These are phyloP conservation scores for Saccopteryx bilineata DNA, from an alignment of 2,113 vertebrate genomes.

Conservation along the genomic window DNA sequence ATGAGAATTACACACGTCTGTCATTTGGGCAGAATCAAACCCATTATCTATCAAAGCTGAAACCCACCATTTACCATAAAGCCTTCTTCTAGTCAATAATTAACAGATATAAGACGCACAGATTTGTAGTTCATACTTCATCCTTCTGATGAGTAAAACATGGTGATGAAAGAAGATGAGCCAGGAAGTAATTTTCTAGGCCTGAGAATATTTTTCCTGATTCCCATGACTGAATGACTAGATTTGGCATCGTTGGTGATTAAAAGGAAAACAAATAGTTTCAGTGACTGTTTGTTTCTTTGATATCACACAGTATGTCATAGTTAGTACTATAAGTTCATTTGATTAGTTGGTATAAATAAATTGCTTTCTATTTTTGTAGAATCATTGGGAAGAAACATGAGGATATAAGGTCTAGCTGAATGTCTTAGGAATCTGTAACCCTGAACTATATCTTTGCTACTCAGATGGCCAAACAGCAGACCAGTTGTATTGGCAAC, in stretches of 20 bases:
- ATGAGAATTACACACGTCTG: conserved; percentile 80
- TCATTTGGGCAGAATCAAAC: conserved; percentile 76
- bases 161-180: conserved; percentile 58
- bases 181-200: background rate
- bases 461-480: background rate
- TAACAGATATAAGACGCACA: conserved; percentile 73
- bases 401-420: background rate
- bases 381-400: background rate
- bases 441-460: background rate
- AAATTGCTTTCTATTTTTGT: background rate
- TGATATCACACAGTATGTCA: background rate
- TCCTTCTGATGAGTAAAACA: conserved; percentile 68
- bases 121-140: conserved; percentile 56
- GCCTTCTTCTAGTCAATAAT: conserved; percentile 78
- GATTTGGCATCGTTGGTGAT: background rate
- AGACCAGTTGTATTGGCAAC: background rate
- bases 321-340: background rate
- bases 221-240: background rate
- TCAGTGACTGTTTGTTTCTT: background rate
- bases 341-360: conserved; percentile 5
- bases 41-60: conserved; percentile 82
- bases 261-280: conserved; percentile 35
- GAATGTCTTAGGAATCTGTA: background rate
- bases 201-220: background rate
- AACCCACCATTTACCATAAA: conserved; percentile 80